A percentile compares a stretch with the other conserved stretches of the same genome.
phyloP scores from a whole-genome alignment of 2,113 vertebrate species.

The Percina caprodes region DNA sequence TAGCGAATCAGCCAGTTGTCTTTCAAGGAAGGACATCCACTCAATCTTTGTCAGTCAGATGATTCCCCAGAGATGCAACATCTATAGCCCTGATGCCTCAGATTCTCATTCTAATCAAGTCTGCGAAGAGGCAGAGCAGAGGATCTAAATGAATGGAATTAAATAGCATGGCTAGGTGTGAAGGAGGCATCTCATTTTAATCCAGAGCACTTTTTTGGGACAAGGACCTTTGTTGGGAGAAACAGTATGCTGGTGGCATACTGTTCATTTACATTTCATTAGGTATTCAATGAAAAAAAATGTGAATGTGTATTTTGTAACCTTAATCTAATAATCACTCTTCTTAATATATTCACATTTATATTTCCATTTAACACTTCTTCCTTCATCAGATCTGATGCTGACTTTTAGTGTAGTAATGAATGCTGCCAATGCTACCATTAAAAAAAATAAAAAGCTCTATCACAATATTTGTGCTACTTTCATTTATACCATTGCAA shows the following conservation, averaged over 20 bases:
- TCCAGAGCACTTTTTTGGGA: constrained; percentile 29
- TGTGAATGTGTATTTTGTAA: not conserved
- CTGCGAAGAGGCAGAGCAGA: constrained; percentile 65
- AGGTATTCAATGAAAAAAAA: constrained; percentile 14
- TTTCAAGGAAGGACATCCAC: constrained; percentile 77
- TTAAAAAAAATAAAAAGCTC: not conserved
- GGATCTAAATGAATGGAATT: constrained; percentile 72
- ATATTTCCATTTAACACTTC: not conserved
- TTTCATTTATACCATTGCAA: not conserved
- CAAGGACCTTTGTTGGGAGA: constrained; percentile 2
- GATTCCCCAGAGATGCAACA: constrained; percentile 64
- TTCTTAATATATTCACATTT: not conserved
- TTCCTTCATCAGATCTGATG: not conserved
- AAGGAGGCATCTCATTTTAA: constrained; percentile 45
- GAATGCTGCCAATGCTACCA: not conserved
- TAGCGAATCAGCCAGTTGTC: constrained; percentile 76
- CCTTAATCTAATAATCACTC: not conserved
- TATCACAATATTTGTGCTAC: not conserved
- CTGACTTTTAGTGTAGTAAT: not conserved
- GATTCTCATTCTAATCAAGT: constrained; percentile 77
- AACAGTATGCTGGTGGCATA: not conserved
- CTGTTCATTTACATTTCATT: constrained; percentile 24
- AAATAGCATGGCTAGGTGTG: constrained; percentile 52
- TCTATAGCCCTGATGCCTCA: constrained; percentile 48
- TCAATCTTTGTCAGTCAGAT: constrained; percentile 79